Percentiles rank a stretch among this genome's conserved stretches.
phyloP scores from a whole-genome alignment of 53 echinoderm and acorn worm species.

The Antedon mediterranea region DNA sequence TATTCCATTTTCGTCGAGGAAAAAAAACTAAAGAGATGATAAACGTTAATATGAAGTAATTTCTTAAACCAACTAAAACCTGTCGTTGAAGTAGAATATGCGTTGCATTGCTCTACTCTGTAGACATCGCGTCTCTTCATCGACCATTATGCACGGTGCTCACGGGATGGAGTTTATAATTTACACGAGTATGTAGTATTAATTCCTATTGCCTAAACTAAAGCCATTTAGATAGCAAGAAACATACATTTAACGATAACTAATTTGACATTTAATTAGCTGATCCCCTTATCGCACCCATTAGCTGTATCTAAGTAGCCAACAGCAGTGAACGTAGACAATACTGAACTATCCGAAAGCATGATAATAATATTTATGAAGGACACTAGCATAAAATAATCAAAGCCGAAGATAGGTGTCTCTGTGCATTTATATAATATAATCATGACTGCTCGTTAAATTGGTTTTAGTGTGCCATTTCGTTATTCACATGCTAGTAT shows the following conservation, averaged over 20 bases:
- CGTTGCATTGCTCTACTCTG: not conserved
- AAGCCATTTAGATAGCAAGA: not conserved
- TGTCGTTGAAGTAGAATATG: not conserved
- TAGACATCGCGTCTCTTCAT: not conserved
- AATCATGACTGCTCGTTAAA: not conserved
- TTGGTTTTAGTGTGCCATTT: too few relatives aligned
- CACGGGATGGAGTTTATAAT: not conserved
- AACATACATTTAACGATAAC: not conserved
- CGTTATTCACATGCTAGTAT: too few relatives aligned
- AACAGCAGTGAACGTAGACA: not conserved
- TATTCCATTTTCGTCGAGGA: not conserved
- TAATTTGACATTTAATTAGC: conserved; percentile 1
- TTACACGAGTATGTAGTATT: not conserved
- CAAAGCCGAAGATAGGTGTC: not conserved
- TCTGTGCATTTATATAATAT: not conserved
- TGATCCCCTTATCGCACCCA: not conserved
- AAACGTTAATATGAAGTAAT: not conserved
- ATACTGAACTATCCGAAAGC: not conserved
- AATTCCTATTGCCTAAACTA: not conserved
- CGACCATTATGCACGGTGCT: not conserved
- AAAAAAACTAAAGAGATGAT: not conserved
- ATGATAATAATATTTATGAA: not conserved
- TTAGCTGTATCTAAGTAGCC: not conserved
- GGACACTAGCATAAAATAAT: not conserved
- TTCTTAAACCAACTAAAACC: not conserved